Evolutionary conservation across 2,888 invertebrate species (phyloP), one percentile per base, ranked within the genome.

Genomic region (Rhingia rostrata): DNA sequence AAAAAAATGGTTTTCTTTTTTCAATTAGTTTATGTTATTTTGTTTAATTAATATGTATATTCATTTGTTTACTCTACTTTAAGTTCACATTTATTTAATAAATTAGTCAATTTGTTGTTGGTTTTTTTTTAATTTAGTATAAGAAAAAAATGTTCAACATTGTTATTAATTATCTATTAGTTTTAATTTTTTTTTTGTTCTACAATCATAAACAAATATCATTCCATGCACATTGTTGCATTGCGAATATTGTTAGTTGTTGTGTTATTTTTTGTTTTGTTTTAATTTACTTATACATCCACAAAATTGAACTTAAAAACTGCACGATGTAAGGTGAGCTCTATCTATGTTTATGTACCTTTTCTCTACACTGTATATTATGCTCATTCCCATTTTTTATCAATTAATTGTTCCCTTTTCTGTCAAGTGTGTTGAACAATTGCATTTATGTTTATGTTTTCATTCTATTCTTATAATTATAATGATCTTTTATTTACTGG

Each of bases 61-160:
- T 77, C 72, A 72, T 45, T 70, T 86, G n/a, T 54, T 69, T 78
- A 74, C 56, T 67, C 82, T 82, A 82, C 77, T 64, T 83, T 72
- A 78, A 78, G 45, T 78, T 78, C 83, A 83, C 83, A 83, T 80
- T 78, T 86, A 85, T 77, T 86, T 69, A 78, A 86, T 86, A 82
- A 86, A 86, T 82, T 73, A 82, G 73, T 82, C 77, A 85, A 77
- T 81, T 67, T 72, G 41, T 60, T 53, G 72, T 45, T 75, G 14
- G 41, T 51, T 86, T 86, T 86, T 87, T 63, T 86, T 88, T 87
- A 84, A 87, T 87, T 88, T 88, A 87, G 88, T 87, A 88, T 84
- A 63, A 80, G 84, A 88, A 87, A 87, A 88, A 88, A 89, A 88
- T 87, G 86, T 86, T 86, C 83, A 69, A 87, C 88, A 86, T 86